Evolutionary conservation across 2,888 invertebrate genomes (phyloP).

Genomic region (Dexiosoma caninum): DNA sequence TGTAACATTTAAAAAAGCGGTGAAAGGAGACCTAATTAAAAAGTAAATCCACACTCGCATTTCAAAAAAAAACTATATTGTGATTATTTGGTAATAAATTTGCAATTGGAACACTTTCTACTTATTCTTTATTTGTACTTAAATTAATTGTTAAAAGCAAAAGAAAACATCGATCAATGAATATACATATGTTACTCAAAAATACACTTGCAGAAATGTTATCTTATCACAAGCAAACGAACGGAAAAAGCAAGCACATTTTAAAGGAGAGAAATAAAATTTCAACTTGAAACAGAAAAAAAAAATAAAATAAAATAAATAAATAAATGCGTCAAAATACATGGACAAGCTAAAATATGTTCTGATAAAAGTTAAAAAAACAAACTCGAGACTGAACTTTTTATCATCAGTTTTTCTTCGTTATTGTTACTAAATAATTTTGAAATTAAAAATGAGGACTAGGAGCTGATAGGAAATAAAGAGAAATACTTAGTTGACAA

Average conservation of each 20-base stretch:
- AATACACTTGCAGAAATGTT: conserved; percentile 51
- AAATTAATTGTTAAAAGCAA: neutral
- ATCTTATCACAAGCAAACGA: conserved; percentile 52
- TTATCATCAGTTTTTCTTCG: conserved; percentile 28
- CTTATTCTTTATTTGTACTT: neutral
- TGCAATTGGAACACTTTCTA: neutral
- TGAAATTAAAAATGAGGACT: conserved; percentile 37
- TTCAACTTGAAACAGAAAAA: neutral
- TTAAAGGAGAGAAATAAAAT: neutral
- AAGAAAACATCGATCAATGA: neutral
- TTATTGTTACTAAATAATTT: conserved; percentile 2
- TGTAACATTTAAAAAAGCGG: no score
- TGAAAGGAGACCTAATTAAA: no score
- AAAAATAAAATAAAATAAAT: no score
- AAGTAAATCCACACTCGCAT: no score
- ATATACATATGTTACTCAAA: conserved; percentile 47
- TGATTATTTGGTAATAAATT: no score
- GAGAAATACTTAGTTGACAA: conserved; percentile 58
- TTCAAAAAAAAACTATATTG: no score
- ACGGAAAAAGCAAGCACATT: conserved; percentile 28
- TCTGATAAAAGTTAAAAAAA: conserved; percentile 45
- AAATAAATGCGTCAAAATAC: no score
- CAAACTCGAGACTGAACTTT: conserved; percentile 45
- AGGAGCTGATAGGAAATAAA: conserved; percentile 50
- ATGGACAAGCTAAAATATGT: conserved; percentile 19